Evolutionary conservation across 1,140 invertebrate species (phyloP), one percentile per base, ranked within the genome.

Genomic region (Zophobas atratus): DNA sequence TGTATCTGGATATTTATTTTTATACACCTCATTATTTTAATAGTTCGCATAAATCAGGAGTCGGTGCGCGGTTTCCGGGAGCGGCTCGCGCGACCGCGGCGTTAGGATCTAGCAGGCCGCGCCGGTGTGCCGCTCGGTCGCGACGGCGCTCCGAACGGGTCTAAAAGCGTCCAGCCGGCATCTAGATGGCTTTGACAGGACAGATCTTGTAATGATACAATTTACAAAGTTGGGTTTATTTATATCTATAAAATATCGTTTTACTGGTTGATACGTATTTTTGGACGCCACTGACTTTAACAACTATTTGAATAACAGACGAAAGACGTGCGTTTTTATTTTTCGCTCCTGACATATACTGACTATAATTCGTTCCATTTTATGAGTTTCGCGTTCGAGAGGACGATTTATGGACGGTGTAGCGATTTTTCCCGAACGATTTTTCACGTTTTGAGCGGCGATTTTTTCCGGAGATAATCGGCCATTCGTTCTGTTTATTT

Each of bases 181-280:
- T 77, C 76, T 53, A 77, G 76, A 77, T 78, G 70, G 67, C 57
- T 80, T 80, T 80, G 79, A 80, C 79, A 78, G 80, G 70, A 76
- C 80, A 78, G 55, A 81, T 79, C 80, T 81, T 81, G 75, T 81
- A 81, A 81, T 81, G 80, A 81, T 81, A 79, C 74, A 79, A 81
- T 81, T 81, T 79, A 77, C 77, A 81, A 75, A 79, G 71, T 75
- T 74, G 60, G 71, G 38, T 55, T 77, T 81, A 81, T 81, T 81
- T 81, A 81, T 81, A 81, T 72, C 77, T 81, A 81, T 81, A 81
- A 81, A 81, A 79, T 73, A 80, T 78, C 75, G 79, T 77, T 76
- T 76, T 78, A 75, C 76, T 76, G 79, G 74, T 76, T 76, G 63
- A 78, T 76, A 80, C 70, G 77, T 80, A 80, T 80, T 80, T 80